Base-by-base conservation (phyloP, 2,888 invertebrate species). In the Criorhina ranunculi region DNA sequence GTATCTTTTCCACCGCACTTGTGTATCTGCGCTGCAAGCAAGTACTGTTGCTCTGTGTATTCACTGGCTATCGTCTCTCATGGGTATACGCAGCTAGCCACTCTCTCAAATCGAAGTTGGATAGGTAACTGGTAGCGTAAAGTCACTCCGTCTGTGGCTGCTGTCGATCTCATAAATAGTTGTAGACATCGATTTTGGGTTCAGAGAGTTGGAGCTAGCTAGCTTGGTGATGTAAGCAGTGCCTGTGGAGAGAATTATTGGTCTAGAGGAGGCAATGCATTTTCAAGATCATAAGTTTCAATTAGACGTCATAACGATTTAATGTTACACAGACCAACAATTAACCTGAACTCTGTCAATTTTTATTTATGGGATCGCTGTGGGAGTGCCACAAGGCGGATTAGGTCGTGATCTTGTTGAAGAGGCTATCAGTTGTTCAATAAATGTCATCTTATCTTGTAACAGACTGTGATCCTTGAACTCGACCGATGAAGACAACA, bases 241-340 rank as follows among this genome's bases (percentile, higher is more conserved):
- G 35, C 42, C 55, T 33, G 7, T 9, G 51, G 44, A 11, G 64
- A 72, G 42, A 19, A 53, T n/a, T 49, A 59, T 49, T 53, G 12
- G 17, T 44, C 19, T 31, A 4, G 60, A 66, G 62, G 35, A 67
- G 72, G 11, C 40, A 42, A 35, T 46, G 66, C 33, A 55, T 64
- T 75, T 79, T 79, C 83, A 83, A 83, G 83, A 83, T 79, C 83
- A 79, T 73, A 78, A 62, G 67, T 57, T 66, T 72, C 78, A 78
- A 78, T 72, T 70, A 82, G 37, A 77, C 77, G 64, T 77, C 70
- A 82, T 44, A 44, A 35, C 19, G 57, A 70, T 49, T 57, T 51
- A 57, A 60, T 53, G 55, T 49, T 40, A 83, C 67, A 49, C 67
- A 42, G 42, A 37, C 19, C 11, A 44, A 31, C 73, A 75, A 79